Conservation (phyloP, 1,140 invertebrate genomes). For the Augochlora pura region DNA sequence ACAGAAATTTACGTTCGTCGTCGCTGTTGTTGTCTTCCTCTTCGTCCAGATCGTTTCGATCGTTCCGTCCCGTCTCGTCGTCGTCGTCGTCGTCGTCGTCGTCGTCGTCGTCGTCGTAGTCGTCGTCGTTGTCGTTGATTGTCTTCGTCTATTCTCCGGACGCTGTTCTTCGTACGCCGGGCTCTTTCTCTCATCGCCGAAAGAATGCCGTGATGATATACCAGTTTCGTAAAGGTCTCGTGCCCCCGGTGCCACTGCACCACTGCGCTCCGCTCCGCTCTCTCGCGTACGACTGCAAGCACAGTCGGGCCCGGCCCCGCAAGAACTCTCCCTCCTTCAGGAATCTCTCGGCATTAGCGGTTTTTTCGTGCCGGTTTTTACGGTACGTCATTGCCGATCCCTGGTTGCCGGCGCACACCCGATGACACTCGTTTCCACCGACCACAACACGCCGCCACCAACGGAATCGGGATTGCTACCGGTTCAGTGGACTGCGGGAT, state of each 20-base stretch:
- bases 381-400: conserved; percentile 53
- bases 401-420: conserved; percentile 42
- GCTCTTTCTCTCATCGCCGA: conserved; percentile 19
- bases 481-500: background rate
- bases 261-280: too few relatives aligned
- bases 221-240: conserved; percentile 51
- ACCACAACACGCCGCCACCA: conserved; percentile 40
- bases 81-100: background rate
- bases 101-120: background rate
- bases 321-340: conserved; percentile 57
- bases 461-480: conserved; percentile 22
- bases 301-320: background rate
- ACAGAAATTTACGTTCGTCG: conserved; percentile 59
- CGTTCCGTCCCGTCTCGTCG: too few relatives aligned
- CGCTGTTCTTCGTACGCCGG: background rate
- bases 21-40: background rate
- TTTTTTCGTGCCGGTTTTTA: conserved; percentile 68
- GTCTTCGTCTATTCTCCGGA: too few relatives aligned
- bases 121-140: too few relatives aligned
- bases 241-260: background rate
- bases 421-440: conserved; percentile 65
- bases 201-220: conserved; percentile 59
- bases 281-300: too few relatives aligned
- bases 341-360: conserved; percentile 68
- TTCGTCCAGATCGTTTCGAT: too few relatives aligned